These are phyloP conservation scores for Aplodontia rufa DNA, from an alignment of 2,113 vertebrate species.

Conservation along the genomic window DNA sequence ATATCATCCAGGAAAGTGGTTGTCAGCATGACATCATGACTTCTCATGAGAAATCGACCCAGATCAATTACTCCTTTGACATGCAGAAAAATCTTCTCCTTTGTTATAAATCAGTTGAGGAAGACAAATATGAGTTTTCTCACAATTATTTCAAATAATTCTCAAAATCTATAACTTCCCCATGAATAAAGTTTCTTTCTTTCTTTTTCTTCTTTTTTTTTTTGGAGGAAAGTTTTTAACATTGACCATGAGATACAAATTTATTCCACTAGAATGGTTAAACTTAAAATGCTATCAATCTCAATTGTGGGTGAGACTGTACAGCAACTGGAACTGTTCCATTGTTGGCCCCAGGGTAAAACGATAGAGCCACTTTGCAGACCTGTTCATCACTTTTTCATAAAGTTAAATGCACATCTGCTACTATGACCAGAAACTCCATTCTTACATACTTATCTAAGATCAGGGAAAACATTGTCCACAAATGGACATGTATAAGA, in stretches of 20 bases:
- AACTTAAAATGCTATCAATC: neutral
- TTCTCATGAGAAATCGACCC: slow-evolving; percentile 90
- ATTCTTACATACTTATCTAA: neutral
- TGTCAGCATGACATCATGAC: slow-evolving; percentile 80
- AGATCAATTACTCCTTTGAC: slow-evolving; percentile 90
- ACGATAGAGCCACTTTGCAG: neutral
- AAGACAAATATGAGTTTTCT: neutral
- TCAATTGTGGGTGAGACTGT: neutral
- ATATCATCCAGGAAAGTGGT: slow-evolving; percentile 87
- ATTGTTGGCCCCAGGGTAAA: neutral
- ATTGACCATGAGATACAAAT: neutral
- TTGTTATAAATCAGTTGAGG: slow-evolving; percentile 12
- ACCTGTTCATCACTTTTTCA: neutral
- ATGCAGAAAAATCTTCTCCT: slow-evolving; percentile 83
- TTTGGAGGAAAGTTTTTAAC: no score
- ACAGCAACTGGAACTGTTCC: neutral
- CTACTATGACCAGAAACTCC: neutral
- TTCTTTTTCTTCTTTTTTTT: no score
- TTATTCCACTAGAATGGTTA: neutral
- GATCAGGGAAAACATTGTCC: neutral
- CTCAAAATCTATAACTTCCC: neutral
- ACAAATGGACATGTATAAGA: neutral
- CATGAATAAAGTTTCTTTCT: neutral
- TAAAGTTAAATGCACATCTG: neutral
- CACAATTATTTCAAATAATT: neutral